Base-by-base conservation (phyloP, 2,888 invertebrate genomes). In the Zelleria hepariella region DNA sequence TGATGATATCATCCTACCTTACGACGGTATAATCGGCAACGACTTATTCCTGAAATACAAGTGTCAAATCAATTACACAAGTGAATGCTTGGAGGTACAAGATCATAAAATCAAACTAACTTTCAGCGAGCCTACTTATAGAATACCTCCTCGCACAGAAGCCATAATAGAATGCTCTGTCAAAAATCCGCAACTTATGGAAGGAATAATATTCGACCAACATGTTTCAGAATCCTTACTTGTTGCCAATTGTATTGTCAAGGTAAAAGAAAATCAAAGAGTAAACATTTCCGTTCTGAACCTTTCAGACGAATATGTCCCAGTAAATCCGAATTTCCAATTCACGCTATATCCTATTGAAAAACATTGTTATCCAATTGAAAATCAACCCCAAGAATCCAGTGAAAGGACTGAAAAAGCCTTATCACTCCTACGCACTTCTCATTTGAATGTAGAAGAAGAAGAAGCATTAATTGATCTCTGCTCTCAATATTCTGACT, bases 231-330 rank as follows among this genome's bases (percentile, higher is more conserved):
- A n/a, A n/a, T n/a, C 62, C 61, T 55, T 60, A 61, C 42, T 5
- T 53, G 32, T 64, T 24, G 62, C 64, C 21, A 62, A 63, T 58
- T 63, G 63, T 26, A 58, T 65, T 2, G 63, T 62, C 8, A 18
- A n/a, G n/a, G 24, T 65, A 3, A 65, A 65, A 55, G 59, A 62
- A 4, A 65, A 63, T 52, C 62, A 60, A 0, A 57, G 42, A 60
- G 53, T 65, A 8, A 65, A 63, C 48, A 21, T 65, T 24, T 57
- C 63, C n/a, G 55, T 65, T 58, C 57, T 65, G 47, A 65, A 65
- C 55, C 62, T 62, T 7, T 21, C 15, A 57, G 23, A 53, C 5
- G 57, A 60, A 0, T 57, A 62, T 2, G 51, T 62, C 2, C 55
- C 57, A 42, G 26, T 64, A 10, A 61, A 60, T 15, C 47, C 61